Evolutionary conservation across 1,140 invertebrate species (phyloP).

Genomic region (Pentalonia nigronervosa): DNA sequence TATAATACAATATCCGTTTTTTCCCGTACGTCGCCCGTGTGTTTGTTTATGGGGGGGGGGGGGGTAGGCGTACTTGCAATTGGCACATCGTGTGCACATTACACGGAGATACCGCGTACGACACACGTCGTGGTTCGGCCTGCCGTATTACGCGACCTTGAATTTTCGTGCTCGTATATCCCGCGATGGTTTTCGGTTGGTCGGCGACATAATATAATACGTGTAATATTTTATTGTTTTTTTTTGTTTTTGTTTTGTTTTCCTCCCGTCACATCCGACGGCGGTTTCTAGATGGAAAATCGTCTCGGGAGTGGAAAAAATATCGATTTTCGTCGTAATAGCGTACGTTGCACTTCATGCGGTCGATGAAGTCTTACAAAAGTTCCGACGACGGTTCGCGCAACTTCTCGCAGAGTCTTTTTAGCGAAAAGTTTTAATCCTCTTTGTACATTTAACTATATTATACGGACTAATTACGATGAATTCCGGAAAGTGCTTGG

Average conservation of each 20-base stretch:
- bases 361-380: constrained; percentile 21
- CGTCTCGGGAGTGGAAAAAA: background rate
- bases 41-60: too few relatives aligned
- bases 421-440: constrained; percentile 43
- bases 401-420: background rate
- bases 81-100: too few relatives aligned
- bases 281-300: background rate
- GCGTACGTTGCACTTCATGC: background rate
- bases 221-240: background rate
- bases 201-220: too few relatives aligned
- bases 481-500: background rate
- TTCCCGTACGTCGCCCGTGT: background rate
- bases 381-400: background rate
- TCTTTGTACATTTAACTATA: background rate
- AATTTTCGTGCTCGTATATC: too few relatives aligned
- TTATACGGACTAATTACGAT: background rate
- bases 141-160: too few relatives aligned
- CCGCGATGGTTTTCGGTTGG: background rate
- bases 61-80: too few relatives aligned
- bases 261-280: background rate
- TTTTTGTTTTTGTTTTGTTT: too few relatives aligned
- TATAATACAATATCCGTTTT: background rate
- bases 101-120: too few relatives aligned
- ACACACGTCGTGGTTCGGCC: too few relatives aligned
- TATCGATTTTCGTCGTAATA: background rate